Base-by-base conservation (phyloP, 1,140 invertebrate genomes). In the Condylostylus longicornis region DNA sequence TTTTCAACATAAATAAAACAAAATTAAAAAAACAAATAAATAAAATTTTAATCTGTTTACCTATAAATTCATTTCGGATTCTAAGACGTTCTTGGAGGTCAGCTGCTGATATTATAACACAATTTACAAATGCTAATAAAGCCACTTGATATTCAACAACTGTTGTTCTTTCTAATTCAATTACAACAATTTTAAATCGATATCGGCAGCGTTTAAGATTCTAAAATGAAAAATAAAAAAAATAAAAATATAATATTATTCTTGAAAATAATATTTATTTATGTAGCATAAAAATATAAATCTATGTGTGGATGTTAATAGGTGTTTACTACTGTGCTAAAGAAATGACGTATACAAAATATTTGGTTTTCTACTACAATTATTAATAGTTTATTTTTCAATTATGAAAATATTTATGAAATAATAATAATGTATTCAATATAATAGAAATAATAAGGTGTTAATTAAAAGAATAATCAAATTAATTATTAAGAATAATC, bases 31-130 rank as follows among this genome's bases (percentile, higher is more conserved):
- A 27, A 27, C 10, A 27, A 27, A 27, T n/a, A 23, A 6, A 10
- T 23, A 6, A 23, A 23, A 23, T 10, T 19, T 2, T 18, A 8
- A 37, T 49, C 68, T n/a, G n/a, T n/a, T 72, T 61, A 93, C 88
- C 89, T 51, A 94, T 85, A 58, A 94, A 93, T 64, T 95, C 89
- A 57, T 91, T 94, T 46, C 91, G 71, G 41, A 95, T 77, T 42
- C 82, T 67, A 38, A 86, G 79, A 42, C 89, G 69, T 47, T 94
- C 87, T 41, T 83, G 79, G 30, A 91, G 68, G 13, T 79, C 71
- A 12, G 82, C 75, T 8, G 84, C 85, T n/a, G 85, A 86, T 49
- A 93, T 86, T 52, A 96, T 84, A 53, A 95, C 74, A 60, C 88
- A 94, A 69, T 96, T 96, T 63, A 95, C 80, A 64, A 95, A 93